Base-by-base conservation (phyloP, 2,797 vertebrate genomes). In the Lagorchestes hirsutus region DNA sequence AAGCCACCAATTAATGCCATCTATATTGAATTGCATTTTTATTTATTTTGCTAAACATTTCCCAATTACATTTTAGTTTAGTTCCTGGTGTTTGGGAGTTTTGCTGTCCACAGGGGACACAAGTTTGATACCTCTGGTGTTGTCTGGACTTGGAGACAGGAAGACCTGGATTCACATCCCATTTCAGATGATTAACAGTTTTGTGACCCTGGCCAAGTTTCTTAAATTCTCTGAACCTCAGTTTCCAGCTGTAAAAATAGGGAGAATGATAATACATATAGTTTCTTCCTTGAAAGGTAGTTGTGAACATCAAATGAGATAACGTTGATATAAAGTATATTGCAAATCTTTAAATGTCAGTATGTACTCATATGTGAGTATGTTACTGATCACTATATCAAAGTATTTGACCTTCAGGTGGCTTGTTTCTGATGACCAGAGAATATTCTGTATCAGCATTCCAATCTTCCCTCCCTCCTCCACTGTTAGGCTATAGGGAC, bases 401-500 rank as follows among this genome's bases (percentile, higher is more conserved):
- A 96, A n/a, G 14, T 91, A 59, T 54, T 67, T 94, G 92, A 52
- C 5, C 27, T 54, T 93, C 40, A 29, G 10, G 74, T 24, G 34
- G 27, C 31, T 74, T 56, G 31, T 62, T 92, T 31, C 52, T 40
- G 11, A 34, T 55, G 29, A 92, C 18, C 31, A 40, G 52, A 91
- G 55, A 27, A 27, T 4, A 12, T 0, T 40, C 1, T 55, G 27
- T 87, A 4, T 40, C 40, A 82, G 1, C 22, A 82, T 82, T 82
- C 0, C 40, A 82, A 82, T 59, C 31, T 50, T 62, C 14, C 27
- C 92, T 62, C 54, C 24, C 27, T 10, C 34, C 31, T n/a, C 29
- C 50, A 90, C 91, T 93, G 58, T 46, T 92, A 91, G 34, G 54
- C 46, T 93, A 95, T 14, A 57, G n/a, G 57, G 50, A 11, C 34